Percentiles rank a stretch among this genome's conserved stretches.
Conservation (phyloP, 2,797 vertebrate genomes). For the Gobionotothen gibberifrons region DNA sequence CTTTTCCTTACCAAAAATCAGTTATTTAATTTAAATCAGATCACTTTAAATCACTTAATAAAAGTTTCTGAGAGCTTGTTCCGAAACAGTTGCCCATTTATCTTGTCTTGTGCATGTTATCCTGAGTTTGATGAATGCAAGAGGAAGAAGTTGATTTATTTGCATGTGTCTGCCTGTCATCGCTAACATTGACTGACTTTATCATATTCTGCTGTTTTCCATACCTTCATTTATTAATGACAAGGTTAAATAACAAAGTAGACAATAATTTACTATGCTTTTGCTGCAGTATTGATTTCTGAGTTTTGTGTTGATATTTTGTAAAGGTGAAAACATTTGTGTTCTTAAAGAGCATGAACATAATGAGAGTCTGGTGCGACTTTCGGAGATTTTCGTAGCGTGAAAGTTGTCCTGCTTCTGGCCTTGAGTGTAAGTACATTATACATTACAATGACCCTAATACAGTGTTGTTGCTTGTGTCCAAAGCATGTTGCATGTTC, state of each 20-base stretch:
- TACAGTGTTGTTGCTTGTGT: slow-evolving; percentile 34
- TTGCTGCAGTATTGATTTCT: slow-evolving; percentile 27
- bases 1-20: neutral
- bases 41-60: too few relatives aligned
- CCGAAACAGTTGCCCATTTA: neutral
- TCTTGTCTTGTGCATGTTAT: neutral
- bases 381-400: slow-evolving; percentile 52
- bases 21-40: neutral
- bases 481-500: slow-evolving; percentile 45
- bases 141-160: neutral
- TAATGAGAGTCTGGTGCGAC: slow-evolving; percentile 61
- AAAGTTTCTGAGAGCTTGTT: neutral
- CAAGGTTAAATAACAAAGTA: slow-evolving; percentile 5
- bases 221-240: neutral
- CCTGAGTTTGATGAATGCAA: neutral
- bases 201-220: neutral
- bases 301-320: slow-evolving; percentile 62
- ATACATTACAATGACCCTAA: slow-evolving; percentile 24
- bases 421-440: slow-evolving; percentile 67
- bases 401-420: slow-evolving; percentile 51
- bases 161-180: slow-evolving; percentile 57
- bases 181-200: slow-evolving; percentile 27
- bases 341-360: slow-evolving; percentile 73
- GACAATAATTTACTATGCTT: slow-evolving; percentile 26
- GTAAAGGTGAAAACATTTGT: slow-evolving; percentile 64